Evolutionary conservation across 1,140 invertebrate species (phyloP).

Genomic region (Drosophila rhopaloa): DNA sequence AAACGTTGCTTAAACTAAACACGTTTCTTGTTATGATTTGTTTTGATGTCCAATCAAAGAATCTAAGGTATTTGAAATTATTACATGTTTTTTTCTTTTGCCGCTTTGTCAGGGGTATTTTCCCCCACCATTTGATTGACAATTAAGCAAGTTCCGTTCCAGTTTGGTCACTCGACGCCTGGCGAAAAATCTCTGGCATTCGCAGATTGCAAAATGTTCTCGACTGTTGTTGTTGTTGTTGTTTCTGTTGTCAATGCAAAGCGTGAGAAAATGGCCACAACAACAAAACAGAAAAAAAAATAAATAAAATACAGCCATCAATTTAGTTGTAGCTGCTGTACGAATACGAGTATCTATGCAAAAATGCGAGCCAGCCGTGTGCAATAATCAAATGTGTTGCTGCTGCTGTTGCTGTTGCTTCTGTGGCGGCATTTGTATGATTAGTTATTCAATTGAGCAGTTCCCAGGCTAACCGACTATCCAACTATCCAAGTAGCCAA

Average conservation of each 20-base stretch:
- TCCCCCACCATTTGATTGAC: conserved; percentile 38
- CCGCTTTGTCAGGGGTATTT: background rate
- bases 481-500: conserved; percentile 14
- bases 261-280: conserved; percentile 54
- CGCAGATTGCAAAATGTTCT: conserved; percentile 45
- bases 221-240: conserved; percentile 13
- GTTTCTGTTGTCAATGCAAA: conserved; percentile 56
- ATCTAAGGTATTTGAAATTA: background rate
- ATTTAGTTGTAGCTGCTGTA: conserved; percentile 36
- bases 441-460: conserved; percentile 52
- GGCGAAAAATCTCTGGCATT: conserved; percentile 49
- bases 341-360: conserved; percentile 26
- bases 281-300: conserved; percentile 10
- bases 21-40: background rate
- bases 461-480: conserved; percentile 32
- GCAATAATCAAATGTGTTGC: conserved; percentile 51
- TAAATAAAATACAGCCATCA: conserved; percentile 38
- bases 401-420: conserved; percentile 1
- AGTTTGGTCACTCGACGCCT: conserved; percentile 52
- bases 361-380: conserved; percentile 49
- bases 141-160: conserved; percentile 76
- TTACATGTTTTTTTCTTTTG: background rate
- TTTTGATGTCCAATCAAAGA: background rate
- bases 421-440: conserved; percentile 21
- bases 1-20: too few species aligned